Base-by-base conservation (phyloP, 2,888 invertebrate genomes). In the Eristalis intricaria region DNA sequence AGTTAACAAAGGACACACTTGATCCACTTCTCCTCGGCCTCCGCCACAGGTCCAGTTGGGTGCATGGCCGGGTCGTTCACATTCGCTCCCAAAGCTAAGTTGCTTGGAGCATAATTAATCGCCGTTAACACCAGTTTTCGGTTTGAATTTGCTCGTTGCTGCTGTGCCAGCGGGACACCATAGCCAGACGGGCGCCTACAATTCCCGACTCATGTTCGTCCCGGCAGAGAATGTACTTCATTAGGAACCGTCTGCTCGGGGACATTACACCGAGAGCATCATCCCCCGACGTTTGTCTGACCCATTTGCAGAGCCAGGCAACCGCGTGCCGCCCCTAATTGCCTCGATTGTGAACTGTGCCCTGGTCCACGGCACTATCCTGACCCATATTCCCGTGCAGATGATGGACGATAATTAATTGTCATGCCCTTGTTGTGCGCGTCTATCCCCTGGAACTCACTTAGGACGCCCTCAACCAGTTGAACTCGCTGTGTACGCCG, bases 391-490 rank as follows among this genome's bases (percentile, higher is more conserved):
- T 5, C 8, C 8, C 19, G 50, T 5, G 50, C 50, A 19, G 19
- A 50, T 50, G 50, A 50, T 50, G 50, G 50, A 50, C 50, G 50
- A 50, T 50, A 50, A 50, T 50, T 50, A 50, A 50, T 50, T 50
- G 50, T 50, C 19, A 10, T 50, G 50, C n/a, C 50, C 50, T 50
- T 50, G 50, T 19, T 13, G 38, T 38, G 11, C 38, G 38, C 50
- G 50, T n/a, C 43, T 43, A 4, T n/a, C 43, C 43, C 1, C n/a
- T 10, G 32, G 32, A 32, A 32, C 8, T 43, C 38, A 23, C 58
- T 11, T 26, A 19, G 35, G 26, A 50, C 11, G 61, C 71, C 38
- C 68, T 71, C 76, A 50, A 74, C 73, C 38, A 58, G 23, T 64
- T 69, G 40, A 63, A 69, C 64, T 8, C 38, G 38, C 13, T 38